phyloP scores from a whole-genome alignment of 2,113 vertebrate species.

The Bostrychus sinensis region DNA sequence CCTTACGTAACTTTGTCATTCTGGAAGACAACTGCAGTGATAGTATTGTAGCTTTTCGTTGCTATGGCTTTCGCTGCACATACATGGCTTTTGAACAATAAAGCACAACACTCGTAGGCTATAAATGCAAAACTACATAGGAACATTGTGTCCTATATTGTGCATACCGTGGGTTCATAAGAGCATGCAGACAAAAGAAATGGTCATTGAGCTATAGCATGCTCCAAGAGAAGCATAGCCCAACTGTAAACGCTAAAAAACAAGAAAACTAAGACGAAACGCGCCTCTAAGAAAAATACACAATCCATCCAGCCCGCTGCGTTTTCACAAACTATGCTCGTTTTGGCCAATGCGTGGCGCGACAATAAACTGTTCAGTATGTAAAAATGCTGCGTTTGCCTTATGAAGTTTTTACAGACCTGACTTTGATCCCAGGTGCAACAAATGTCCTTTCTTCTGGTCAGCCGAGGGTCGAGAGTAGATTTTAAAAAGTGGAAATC shows the following conservation, averaged over 20 bases:
- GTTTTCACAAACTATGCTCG: conserved; percentile 1
- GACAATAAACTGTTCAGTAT: conserved; percentile 12
- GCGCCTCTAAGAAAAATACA: neutral
- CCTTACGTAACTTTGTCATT: conserved; percentile 77
- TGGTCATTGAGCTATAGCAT: conserved; percentile 15
- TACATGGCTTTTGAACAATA: neutral
- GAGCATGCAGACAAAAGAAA: conserved; percentile 53
- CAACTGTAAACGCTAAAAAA: neutral
- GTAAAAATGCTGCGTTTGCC: conserved; percentile 23
- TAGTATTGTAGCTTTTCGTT: conserved; percentile 19
- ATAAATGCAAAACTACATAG: neutral
- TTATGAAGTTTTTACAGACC: conserved; percentile 72
- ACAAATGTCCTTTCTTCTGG: conserved; percentile 79
- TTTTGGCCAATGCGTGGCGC: conserved; percentile 48
- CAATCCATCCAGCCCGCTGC: neutral
- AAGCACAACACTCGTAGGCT: neutral
- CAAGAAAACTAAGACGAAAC: conserved; percentile 9
- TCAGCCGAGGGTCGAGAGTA: conserved; percentile 79
- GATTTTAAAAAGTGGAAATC: conserved; percentile 84
- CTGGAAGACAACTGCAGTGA: conserved; percentile 49
- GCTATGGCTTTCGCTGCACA: neutral
- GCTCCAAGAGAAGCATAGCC: conserved; percentile 8
- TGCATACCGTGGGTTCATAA: conserved; percentile 22
- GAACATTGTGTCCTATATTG: conserved; percentile 60
- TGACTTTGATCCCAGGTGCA: conserved; percentile 80